Conservation (phyloP, 2,888 invertebrate species). For the Pyrrhia umbra region DNA sequence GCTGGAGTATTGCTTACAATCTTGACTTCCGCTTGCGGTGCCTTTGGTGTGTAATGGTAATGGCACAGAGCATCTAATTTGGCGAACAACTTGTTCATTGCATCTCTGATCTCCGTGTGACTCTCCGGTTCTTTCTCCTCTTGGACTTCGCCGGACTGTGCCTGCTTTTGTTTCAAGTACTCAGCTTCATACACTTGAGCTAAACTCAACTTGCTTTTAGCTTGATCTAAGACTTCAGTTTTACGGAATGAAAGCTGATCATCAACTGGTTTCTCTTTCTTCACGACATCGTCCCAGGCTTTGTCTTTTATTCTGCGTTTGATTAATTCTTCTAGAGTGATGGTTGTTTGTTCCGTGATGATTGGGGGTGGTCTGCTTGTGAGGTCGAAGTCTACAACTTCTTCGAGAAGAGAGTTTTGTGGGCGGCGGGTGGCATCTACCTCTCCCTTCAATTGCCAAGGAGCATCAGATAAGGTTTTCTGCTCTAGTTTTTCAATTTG, state of each 20-base stretch:
- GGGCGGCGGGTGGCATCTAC: slow-evolving; percentile 94
- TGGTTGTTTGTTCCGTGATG: slow-evolving; percentile 97
- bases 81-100: slow-evolving; percentile 94
- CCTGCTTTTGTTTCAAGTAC: slow-evolving; percentile 92
- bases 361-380: slow-evolving; percentile 96
- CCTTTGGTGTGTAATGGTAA: slow-evolving; percentile 98
- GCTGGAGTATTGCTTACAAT: slow-evolving; percentile 97
- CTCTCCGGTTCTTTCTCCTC: slow-evolving; percentile 93
- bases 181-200: slow-evolving; percentile 98
- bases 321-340: slow-evolving; percentile 97
- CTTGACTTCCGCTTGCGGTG: slow-evolving; percentile 95
- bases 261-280: slow-evolving; percentile 95
- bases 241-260: slow-evolving; percentile 96
- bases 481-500: slow-evolving; percentile 93
- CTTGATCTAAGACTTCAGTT: slow-evolving; percentile 96
- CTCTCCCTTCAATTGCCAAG: slow-evolving; percentile 99
- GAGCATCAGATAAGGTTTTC: slow-evolving; percentile 94
- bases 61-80: slow-evolving; percentile 98
- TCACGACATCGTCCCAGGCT: slow-evolving; percentile 97
- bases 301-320: slow-evolving; percentile 97
- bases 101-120: slow-evolving; percentile 94
- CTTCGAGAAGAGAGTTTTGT: slow-evolving; percentile 97
- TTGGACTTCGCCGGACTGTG: slow-evolving; percentile 88
- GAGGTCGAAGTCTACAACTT: slow-evolving; percentile 97
- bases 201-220: slow-evolving; percentile 97